Evolutionary conservation across 2,113 vertebrate genomes (phyloP).

Genomic region (Pachyramphus minor): DNA sequence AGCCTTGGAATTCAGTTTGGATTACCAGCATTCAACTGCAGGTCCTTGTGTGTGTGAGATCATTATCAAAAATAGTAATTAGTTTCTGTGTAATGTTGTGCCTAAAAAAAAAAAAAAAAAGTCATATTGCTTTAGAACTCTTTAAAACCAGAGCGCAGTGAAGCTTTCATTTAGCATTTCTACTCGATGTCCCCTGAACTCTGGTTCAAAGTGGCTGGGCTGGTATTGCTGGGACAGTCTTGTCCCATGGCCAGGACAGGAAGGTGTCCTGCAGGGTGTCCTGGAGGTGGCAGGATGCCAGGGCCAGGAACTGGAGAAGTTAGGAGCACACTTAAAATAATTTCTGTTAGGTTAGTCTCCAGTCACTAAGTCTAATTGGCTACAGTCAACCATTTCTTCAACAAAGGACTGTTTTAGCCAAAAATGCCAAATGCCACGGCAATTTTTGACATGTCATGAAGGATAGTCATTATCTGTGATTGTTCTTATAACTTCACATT

Average conservation of each 20-base stretch:
- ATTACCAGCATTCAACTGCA: background rate
- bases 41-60: background rate
- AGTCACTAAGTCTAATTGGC: background rate
- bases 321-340: background rate
- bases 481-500: background rate
- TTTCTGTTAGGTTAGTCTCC: background rate
- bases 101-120: background rate
- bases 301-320: background rate
- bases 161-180: background rate
- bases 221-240: background rate
- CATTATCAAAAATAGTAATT: background rate
- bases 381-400: background rate
- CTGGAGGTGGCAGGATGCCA: background rate
- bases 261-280: too few relatives aligned
- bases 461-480: background rate
- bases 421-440: background rate
- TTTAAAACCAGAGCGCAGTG: background rate
- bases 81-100: background rate
- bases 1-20: background rate
- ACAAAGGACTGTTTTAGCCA: background rate
- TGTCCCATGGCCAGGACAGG: background rate
- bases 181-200: rapidly evolving
- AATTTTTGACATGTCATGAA: background rate
- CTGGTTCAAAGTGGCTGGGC: background rate
- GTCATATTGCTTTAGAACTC: background rate